phyloP scores from a whole-genome alignment of 2,113 vertebrate species.

The Tautogolabrus adspersus region DNA sequence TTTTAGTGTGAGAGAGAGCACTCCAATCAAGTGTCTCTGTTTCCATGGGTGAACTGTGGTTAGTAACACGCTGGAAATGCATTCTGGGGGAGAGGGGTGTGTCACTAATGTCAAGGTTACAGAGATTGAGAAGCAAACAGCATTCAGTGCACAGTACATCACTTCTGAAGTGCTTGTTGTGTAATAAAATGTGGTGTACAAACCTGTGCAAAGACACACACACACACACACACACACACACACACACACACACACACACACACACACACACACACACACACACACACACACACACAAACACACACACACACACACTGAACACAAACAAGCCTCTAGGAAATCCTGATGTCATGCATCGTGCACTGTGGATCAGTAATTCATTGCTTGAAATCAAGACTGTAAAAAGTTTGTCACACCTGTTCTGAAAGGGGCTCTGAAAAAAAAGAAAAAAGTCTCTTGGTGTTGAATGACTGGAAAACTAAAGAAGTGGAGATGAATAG shows the following conservation, averaged over 20 bases:
- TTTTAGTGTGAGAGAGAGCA: constrained; percentile 74
- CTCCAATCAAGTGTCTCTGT: constrained; percentile 76
- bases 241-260: no score
- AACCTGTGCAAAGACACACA: constrained; percentile 2
- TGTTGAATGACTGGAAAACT: not conserved
- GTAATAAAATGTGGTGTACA: constrained; percentile 48
- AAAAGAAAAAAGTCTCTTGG: not conserved
- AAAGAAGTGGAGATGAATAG: not conserved
- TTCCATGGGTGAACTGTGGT: constrained; percentile 65
- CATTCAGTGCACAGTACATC: constrained; percentile 26
- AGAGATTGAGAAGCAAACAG: constrained; percentile 31
- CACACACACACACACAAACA: not conserved
- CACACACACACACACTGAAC: no score
- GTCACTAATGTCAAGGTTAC: constrained; percentile 62
- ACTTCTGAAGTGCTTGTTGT: constrained; percentile 55
- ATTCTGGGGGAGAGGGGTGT: constrained; percentile 68
- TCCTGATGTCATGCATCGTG: constrained; percentile 35
- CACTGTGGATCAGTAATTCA: constrained; percentile 14
- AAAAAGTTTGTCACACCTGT: constrained; percentile 12
- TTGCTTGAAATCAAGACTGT: constrained; percentile 6
- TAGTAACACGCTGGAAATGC: constrained; percentile 66
- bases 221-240: not conserved
- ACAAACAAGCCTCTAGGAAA: constrained; percentile 20
- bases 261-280: constrained; percentile 3
- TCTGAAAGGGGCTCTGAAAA: constrained; percentile 13